Conservation (phyloP, 2,888 invertebrate genomes). For the Rhogogaster chlorosoma region DNA sequence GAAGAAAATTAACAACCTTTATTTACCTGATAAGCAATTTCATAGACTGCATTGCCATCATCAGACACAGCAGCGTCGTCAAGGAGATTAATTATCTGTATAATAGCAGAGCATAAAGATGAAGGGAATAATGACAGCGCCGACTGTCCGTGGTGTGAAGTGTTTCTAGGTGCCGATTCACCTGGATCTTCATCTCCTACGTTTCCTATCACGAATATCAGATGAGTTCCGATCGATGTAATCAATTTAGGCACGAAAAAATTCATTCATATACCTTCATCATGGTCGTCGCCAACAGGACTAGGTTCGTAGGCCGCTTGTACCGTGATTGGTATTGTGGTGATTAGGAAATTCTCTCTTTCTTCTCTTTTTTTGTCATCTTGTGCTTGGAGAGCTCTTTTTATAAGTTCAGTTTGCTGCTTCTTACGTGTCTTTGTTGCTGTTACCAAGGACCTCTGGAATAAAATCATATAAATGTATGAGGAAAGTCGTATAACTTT, state of each 20-base stretch:
- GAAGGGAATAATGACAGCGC: conserved; percentile 98
- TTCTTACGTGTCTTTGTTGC: conserved; percentile 99
- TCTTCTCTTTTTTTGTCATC: conserved; percentile 98
- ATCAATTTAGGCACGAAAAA: too few relatives aligned
- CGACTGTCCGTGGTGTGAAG: conserved; percentile 91
- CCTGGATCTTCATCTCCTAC: conserved; percentile 82
- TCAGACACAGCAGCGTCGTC: conserved; percentile 97
- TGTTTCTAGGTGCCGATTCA: conserved; percentile 84
- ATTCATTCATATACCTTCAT: conserved; percentile 82
- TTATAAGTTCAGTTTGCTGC: conserved; percentile 98
- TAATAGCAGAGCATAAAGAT: conserved; percentile 96
- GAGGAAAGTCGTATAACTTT: too few relatives aligned
- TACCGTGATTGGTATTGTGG: conserved; percentile 95
- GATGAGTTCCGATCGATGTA: neutral
- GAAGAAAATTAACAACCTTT: neutral
- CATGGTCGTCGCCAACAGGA: conserved; percentile 90
- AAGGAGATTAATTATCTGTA: conserved; percentile 95
- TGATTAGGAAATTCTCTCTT: conserved; percentile 96
- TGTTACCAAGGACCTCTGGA: conserved; percentile 94
- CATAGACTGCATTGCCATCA: conserved; percentile 97
- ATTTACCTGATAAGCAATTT: conserved; percentile 94
- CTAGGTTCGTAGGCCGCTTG: conserved; percentile 98
- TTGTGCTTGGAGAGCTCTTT: conserved; percentile 95
- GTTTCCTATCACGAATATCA: conserved; percentile 63
- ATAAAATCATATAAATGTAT: conserved; percentile 51